Evolutionary conservation across 1,140 invertebrate genomes (phyloP).

Genomic region (Drosophila subpulchrella): DNA sequence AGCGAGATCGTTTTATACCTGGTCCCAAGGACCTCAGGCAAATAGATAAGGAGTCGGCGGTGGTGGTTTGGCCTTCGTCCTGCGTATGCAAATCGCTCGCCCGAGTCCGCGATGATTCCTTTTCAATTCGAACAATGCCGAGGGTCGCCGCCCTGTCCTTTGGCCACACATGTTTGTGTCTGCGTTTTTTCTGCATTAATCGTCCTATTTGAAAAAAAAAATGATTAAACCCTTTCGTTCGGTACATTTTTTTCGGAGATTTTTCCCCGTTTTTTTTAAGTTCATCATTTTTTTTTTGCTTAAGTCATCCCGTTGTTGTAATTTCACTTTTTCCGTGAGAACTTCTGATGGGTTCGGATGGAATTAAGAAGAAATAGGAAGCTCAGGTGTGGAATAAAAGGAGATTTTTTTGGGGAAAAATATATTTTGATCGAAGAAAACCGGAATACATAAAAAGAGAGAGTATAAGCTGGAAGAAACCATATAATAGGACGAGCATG

Average conservation of each 20-base stretch:
- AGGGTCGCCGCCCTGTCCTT: slow-evolving; percentile 72
- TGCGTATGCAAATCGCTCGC: slow-evolving; percentile 75
- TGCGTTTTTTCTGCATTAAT: slow-evolving; percentile 76
- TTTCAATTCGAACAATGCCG: slow-evolving; percentile 75
- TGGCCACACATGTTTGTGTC: slow-evolving; percentile 73
- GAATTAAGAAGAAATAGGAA: neutral
- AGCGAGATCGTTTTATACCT: slow-evolving; percentile 62
- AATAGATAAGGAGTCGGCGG: slow-evolving; percentile 77
- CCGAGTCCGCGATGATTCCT: slow-evolving; percentile 69
- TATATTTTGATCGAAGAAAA: neutral
- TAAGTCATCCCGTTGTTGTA: slow-evolving; percentile 68
- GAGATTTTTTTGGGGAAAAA: neutral
- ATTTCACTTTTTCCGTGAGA: slow-evolving; percentile 83
- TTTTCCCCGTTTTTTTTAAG: slow-evolving; percentile 72
- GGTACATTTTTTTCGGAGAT: slow-evolving; percentile 62
- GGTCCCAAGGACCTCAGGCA: slow-evolving; percentile 53
- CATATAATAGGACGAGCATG: too few relatives aligned
- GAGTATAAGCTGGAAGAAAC: neutral
- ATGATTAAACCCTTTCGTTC: slow-evolving; percentile 77
- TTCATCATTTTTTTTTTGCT: slow-evolving; percentile 48
- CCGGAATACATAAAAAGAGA: neutral
- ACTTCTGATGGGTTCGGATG: slow-evolving; percentile 30
- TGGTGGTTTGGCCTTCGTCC: slow-evolving; percentile 60
- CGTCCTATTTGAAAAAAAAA: slow-evolving; percentile 77
- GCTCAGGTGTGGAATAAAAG: slow-evolving; percentile 18